Evolutionary conservation across 2,113 vertebrate genomes (phyloP).

Genomic region (Rhombomys opimus): DNA sequence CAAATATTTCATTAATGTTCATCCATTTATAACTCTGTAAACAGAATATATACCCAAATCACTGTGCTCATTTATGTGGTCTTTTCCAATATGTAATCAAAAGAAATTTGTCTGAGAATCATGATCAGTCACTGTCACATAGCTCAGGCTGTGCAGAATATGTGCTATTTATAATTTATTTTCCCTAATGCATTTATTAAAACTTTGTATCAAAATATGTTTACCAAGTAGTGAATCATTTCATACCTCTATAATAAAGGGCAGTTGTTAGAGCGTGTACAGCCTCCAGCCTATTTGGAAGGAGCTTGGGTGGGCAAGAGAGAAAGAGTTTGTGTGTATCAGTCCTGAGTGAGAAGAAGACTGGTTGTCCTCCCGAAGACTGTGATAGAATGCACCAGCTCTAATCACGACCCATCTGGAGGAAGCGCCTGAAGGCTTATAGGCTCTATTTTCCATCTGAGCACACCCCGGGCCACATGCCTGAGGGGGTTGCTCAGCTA

Average conservation of each 20-base stretch:
- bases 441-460: slow-evolving; percentile 1
- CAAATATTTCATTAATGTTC: neutral
- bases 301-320: neutral
- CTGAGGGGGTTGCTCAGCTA: neutral
- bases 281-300: neutral
- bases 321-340: neutral
- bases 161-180: slow-evolving; percentile 3
- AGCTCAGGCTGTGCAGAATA: neutral
- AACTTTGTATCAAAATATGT: neutral
- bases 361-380: neutral
- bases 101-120: neutral
- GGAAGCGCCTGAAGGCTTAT: neutral
- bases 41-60: neutral
- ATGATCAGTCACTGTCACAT: neutral
- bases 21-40: neutral
- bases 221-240: neutral
- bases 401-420: neutral
- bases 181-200: slow-evolving; percentile 50
- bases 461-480: neutral
- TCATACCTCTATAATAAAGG: neutral
- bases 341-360: neutral
- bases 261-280: neutral
- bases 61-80: neutral
- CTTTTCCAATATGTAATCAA: neutral
- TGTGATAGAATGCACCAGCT: neutral